Base-by-base conservation (phyloP, 2,113 vertebrate genomes). In the Eleginops maclovinus region DNA sequence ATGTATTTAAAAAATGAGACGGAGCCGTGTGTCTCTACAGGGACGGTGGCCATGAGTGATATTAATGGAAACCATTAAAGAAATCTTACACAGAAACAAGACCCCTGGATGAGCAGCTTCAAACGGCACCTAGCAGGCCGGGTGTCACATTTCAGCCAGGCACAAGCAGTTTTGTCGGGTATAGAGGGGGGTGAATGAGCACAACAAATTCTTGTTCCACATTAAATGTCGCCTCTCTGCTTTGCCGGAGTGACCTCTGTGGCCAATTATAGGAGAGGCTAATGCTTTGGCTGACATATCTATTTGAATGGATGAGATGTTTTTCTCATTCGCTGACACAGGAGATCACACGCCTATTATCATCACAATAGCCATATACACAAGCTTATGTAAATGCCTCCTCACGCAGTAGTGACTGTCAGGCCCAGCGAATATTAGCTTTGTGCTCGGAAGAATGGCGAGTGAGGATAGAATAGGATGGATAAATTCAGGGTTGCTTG, bases 361-460 rank as follows among this genome's bases (percentile, higher is more conserved):
- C 84, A 88, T 89, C 87, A 92, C 93, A 91, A 92, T 91, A 88
- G 79, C 60, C 70, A 21, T 75, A 71, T 77, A 88, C 80, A 89
- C 81, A 80, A 84, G 88, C 87, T 90, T 93, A 90, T 93, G 91
- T 87, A 93, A 93, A 93, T 91, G 88, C 74, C 74, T 85, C 63
- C 84, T 82, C 72, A n/a, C 47, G 59, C 79, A 28, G 76, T 76
- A 50, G 85, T 73, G 67, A 88, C 86, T 81, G 86, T 90, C 87
- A 82, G 84, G 87, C 77, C 76, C 63, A 61, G 60, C 81, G 28
- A 86, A 87, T 85, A 88, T 91, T 90, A 89, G 85, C 84, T 90
- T 91, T 92, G 87, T 88, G 72, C 70, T 80, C 24, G 44, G 65
- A 91, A 91, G 82, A 93, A 91, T 88, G 82, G 82, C 31, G 44